Base-by-base conservation (phyloP, 2,113 vertebrate species). In the Ifrita kowaldi region DNA sequence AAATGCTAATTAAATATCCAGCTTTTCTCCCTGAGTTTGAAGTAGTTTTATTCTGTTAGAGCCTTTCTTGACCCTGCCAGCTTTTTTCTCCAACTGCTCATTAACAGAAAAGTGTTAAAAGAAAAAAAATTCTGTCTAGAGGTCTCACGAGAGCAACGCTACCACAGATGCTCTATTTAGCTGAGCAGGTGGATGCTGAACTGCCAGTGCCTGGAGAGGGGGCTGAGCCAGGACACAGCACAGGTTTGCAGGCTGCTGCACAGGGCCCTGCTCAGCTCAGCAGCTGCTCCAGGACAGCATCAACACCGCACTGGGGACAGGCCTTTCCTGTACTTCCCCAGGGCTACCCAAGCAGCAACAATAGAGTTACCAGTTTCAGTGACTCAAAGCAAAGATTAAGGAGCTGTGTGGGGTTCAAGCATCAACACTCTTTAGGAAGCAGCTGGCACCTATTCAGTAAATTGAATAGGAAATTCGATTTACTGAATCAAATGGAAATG, bases 131-230 rank as follows among this genome's bases (percentile, higher is more conserved):
- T 57, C 37, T 60, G 27, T 28, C 46, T 27, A 19, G 37, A 69
- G 22, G 27, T 37, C 18, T 69, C 46, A 69, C 1, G 0, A 79
- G 49, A 63, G 21, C 17, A 71, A 15, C 0, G 8, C 11, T 17
- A 41, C 24, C 57, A 63, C 16, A 62, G 35, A 35, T 22, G 19
- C 62, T 79, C 27, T 41, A 5, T 24, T 39, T 23, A 49, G 37
- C 22, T 49, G 1, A 46, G 23, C 0, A 4, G 15, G 30, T 11
- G n/a, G 4, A 8, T 50, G 52, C 28, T 52, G 55, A 55, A 21
- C 27, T 46, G 50, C 33, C 50, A 8, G 44, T 88, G 20, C n/a
- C 71, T 33, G 22, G 24, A 47, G 37, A 55, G 55, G 28, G 47
- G 20, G 19, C 15, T 19, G 46, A 69, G 57, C 23, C 56, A 87